phyloP scores from a whole-genome alignment of 2,113 vertebrate species.

The Poecile atricapillus region DNA sequence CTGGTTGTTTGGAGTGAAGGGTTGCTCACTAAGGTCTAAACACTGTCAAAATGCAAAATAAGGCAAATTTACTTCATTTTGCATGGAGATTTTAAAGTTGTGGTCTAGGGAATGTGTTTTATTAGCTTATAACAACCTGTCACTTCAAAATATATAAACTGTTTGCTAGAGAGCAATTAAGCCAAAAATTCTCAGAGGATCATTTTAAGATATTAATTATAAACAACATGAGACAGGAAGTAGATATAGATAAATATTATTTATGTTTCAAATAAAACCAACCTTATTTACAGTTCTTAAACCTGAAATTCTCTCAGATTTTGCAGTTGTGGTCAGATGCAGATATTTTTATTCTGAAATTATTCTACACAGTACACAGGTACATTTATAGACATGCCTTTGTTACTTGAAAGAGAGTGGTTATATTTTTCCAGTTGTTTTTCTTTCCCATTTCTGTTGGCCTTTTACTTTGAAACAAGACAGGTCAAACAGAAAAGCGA shows the following conservation, averaged over 20 bases:
- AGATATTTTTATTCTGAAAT: background rate
- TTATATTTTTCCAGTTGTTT: background rate
- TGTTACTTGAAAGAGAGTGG: background rate
- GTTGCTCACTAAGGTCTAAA: background rate
- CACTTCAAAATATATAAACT: background rate
- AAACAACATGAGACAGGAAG: background rate
- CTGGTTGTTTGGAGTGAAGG: background rate
- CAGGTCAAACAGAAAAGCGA: background rate
- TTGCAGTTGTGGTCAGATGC: background rate
- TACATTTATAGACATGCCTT: background rate
- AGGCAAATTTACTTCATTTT: conserved; percentile 33
- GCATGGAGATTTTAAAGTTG: conserved; percentile 29
- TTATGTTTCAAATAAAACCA: background rate
- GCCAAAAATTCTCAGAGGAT: background rate
- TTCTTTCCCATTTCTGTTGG: conserved; percentile 7
- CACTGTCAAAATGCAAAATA: conserved; percentile 4
- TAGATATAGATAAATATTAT: background rate
- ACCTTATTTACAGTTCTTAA: background rate
- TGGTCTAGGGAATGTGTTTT: conserved; percentile 3
- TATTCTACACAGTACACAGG: background rate
- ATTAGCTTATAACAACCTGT: conserved; percentile 41
- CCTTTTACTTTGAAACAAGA: conserved; percentile 33
- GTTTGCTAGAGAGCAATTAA: conserved; percentile 7
- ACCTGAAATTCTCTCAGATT: background rate
- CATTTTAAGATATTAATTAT: conserved; percentile 18